Base-by-base conservation (phyloP, 2,113 vertebrate genomes). In the Propithecus coquereli region DNA sequence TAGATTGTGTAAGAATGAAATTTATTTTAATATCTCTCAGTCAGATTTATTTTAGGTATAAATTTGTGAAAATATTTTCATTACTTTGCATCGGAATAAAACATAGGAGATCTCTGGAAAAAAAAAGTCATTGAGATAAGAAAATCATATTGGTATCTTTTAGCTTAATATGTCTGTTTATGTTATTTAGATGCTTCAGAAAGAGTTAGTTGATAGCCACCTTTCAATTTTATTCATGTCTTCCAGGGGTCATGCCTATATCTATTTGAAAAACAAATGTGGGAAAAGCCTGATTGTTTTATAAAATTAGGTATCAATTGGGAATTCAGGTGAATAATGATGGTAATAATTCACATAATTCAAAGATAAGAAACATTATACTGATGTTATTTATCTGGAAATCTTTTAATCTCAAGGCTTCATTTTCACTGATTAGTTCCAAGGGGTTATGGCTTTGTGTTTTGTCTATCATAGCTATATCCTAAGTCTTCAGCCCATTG, bases 21-120 rank as follows among this genome's bases (percentile, higher is more conserved):
- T 90, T 92, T 66, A 61, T 89, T 95, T 94, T 68, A 95, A 88
- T 93, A 47, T 97, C 61, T 90, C 34, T 97, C 43, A 71, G n/a
- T 34, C 32, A 57, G 74, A 71, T 73, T 95, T 66, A 94, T 84
- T 95, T 96, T 57, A 95, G 45, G 54, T 68, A 70, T 68, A 90
- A 71, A 90, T 83, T 81, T 90, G 27, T 83, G 34, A 87, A 96
- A 92, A 88, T 92, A 45, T 65, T 97, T 95, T 90, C 68, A 76
- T 68, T 92, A 12, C 14, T 85, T 23, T 23, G 74, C 14, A 71
- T 34, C 88, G 22, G 6, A 93, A 92, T 88, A 25, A 95, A 94
- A 91, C 37, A 40, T 92, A 81, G 50, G 83, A 87, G 12, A 89
- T 70, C 47, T 95, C 47, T 93, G 30, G 76, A 52, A 20, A 43